Evolutionary conservation across 2,888 invertebrate genomes (phyloP).

Genomic region (Drosophila putrida): DNA sequence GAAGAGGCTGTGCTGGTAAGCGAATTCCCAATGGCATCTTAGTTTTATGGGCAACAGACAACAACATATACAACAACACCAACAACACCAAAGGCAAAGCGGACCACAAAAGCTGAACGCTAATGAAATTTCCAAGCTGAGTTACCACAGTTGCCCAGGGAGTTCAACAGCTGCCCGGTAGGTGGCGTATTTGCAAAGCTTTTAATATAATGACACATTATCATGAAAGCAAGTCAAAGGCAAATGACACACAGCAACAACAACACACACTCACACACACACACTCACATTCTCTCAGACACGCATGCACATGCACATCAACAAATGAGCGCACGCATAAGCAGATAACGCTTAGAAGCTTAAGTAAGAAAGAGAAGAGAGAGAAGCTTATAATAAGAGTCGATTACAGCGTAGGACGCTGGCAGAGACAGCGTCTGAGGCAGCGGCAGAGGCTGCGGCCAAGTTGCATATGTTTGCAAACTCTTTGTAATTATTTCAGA

Average conservation of each 20-base stretch:
- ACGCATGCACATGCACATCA: constrained; percentile 3
- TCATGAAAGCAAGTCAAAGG: constrained; percentile 70
- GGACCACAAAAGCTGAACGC: constrained; percentile 58
- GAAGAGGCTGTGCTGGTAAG: constrained; percentile 37
- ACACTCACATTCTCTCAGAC: background rate
- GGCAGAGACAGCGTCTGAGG: background rate
- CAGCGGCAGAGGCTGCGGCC: background rate
- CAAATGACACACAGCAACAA: constrained; percentile 26
- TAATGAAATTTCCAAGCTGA: constrained; percentile 71
- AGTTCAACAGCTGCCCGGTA: constrained; percentile 57
- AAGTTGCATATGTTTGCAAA: constrained; percentile 14
- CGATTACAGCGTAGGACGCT: background rate
- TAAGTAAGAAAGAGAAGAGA: constrained; percentile 8
- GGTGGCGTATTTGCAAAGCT: constrained; percentile 80
- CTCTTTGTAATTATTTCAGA: constrained; percentile 5
- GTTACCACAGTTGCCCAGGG: constrained; percentile 45
- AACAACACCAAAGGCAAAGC: constrained; percentile 21
- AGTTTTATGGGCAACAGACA: constrained; percentile 62
- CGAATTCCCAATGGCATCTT: constrained; percentile 73
- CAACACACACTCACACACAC: constrained; percentile 13
- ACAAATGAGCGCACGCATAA: constrained; percentile 48
- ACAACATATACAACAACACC: constrained; percentile 34
- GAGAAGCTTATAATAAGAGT: background rate
- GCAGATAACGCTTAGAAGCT: constrained; percentile 43
- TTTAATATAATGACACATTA: constrained; percentile 82